Evolutionary conservation across 1,140 invertebrate species (phyloP).

Genomic region (Papilio polyxenes): DNA sequence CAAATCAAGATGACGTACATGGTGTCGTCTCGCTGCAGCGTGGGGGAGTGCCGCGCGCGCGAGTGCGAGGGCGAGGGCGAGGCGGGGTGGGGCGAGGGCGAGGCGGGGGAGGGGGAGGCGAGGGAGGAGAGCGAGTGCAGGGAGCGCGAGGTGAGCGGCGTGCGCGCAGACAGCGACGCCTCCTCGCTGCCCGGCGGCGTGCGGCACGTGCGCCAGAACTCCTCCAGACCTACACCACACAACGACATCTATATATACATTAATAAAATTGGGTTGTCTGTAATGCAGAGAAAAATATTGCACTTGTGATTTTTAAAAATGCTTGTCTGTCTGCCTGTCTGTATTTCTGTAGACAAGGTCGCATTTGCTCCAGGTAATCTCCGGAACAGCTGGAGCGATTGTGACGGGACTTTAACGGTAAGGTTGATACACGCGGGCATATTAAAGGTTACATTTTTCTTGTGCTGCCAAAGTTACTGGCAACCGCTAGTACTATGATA

Average conservation of each 20-base stretch:
- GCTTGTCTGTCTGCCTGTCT: too few species aligned
- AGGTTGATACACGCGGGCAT: not conserved
- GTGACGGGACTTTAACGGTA: too few species aligned
- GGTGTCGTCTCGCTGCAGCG: conserved; percentile 68
- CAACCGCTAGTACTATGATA: too few species aligned
- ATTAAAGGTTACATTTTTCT: too few species aligned
- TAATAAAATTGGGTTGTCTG: not conserved
- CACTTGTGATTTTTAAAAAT: too few species aligned
- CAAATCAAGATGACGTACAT: conserved; percentile 51
- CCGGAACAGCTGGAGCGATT: too few species aligned
- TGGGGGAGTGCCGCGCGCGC: conserved; percentile 58
- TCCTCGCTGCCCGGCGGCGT: conserved; percentile 76
- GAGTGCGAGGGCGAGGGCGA: conserved; percentile 53
- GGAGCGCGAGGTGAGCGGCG: conserved; percentile 73
- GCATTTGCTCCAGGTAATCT: too few species aligned
- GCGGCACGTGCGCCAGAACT: conserved; percentile 76
- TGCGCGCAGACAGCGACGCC: conserved; percentile 69
- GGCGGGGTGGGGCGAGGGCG: conserved; percentile 57
- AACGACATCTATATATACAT: not conserved
- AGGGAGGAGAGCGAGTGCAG: conserved; percentile 76
- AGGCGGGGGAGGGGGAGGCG: conserved; percentile 56
- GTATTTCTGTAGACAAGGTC: too few species aligned
- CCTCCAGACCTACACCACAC: conserved; percentile 61
- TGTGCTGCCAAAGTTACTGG: too few species aligned
- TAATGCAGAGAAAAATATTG: too few species aligned